Evolutionary conservation across 2,113 vertebrate species (phyloP).

Genomic region (Seriola quinqueradiata): DNA sequence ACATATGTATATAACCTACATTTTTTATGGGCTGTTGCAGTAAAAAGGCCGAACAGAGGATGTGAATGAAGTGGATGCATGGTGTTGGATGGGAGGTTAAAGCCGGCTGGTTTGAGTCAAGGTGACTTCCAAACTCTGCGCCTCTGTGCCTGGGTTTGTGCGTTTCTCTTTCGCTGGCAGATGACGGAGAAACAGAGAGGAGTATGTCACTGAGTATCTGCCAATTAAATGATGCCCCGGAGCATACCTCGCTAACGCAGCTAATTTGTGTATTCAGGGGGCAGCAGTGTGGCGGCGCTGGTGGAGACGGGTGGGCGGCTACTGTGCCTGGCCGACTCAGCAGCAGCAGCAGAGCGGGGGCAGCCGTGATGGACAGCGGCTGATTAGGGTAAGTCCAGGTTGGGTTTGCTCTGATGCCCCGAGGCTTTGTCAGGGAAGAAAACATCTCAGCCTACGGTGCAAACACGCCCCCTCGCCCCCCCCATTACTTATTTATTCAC

Average conservation of each 20-base stretch:
- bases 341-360: slow-evolving; percentile 44
- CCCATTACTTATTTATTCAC: slow-evolving; percentile 74
- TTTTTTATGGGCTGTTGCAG: background rate
- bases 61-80: background rate
- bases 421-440: slow-evolving; percentile 72
- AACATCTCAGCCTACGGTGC: slow-evolving; percentile 64
- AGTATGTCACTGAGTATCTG: slow-evolving; percentile 64
- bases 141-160: slow-evolving; percentile 17
- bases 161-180: slow-evolving; percentile 35
- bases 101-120: slow-evolving; percentile 30
- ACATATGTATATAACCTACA: background rate
- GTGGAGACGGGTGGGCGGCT: slow-evolving; percentile 41
- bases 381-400: slow-evolving; percentile 77
- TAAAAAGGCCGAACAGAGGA: background rate
- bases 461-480: slow-evolving; percentile 19
- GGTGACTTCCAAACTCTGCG: slow-evolving; percentile 55
- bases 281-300: slow-evolving; percentile 20
- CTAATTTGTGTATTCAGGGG: slow-evolving; percentile 74
- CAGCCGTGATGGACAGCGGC: slow-evolving; percentile 74
- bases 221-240: slow-evolving; percentile 81
- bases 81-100: slow-evolving; percentile 20
- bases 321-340: slow-evolving; percentile 49
- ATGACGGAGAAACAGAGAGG: slow-evolving; percentile 33
- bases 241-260: slow-evolving; percentile 65
- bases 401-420: slow-evolving; percentile 63